Percentiles rank a stretch among this genome's conserved stretches.
Evolutionary conservation across 2,888 invertebrate genomes (phyloP).

Genomic region (Callinectes sapidus): DNA sequence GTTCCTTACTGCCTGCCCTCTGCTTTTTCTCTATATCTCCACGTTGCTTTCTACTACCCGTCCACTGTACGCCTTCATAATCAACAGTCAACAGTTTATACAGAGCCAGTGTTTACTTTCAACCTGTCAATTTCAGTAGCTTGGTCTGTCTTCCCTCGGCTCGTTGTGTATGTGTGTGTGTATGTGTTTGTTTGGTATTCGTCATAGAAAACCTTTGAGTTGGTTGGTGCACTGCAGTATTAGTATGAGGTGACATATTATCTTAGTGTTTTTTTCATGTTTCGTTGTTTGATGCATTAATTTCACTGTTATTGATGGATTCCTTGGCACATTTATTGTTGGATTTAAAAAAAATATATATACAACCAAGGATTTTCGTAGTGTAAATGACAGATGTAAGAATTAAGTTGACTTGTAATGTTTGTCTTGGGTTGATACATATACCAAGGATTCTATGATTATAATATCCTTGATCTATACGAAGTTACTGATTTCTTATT

Average conservation of each 20-base stretch:
- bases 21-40: neutral
- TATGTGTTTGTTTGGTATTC: neutral
- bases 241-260: neutral
- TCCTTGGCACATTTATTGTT: neutral
- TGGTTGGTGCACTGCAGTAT: neutral
- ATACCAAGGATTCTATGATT: no score
- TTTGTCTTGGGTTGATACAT: no score
- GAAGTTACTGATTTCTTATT: no score
- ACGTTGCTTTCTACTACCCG: neutral
- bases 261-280: no score
- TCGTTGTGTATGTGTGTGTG: neutral
- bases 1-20: neutral
- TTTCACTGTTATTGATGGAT: neutral
- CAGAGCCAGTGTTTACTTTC: neutral
- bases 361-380: no score
- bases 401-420: neutral
- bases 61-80: neutral
- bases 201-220: neutral
- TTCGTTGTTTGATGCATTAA: neutral
- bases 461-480: no score
- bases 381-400: neutral
- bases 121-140: neutral
- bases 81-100: neutral
- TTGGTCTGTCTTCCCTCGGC: neutral
- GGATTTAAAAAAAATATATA: no score